Conservation (phyloP, 2,113 vertebrate genomes). For the Pterocles burchelli region DNA sequence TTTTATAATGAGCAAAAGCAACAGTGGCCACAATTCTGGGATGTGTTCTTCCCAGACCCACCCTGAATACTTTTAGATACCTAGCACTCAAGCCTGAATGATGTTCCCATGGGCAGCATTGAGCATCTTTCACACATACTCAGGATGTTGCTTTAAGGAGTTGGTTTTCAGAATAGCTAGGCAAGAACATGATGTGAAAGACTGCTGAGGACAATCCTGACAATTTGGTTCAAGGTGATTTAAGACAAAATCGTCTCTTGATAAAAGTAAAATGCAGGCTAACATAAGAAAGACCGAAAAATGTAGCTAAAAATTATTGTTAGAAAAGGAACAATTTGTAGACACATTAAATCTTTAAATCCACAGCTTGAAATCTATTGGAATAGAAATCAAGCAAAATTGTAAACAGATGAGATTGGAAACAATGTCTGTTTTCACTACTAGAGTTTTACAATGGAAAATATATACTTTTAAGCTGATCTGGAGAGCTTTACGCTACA, state of each 20-base stretch:
- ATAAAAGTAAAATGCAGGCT: neutral
- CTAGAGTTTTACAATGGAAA: neutral
- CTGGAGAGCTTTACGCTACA: conserved; percentile 32
- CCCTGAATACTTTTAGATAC: neutral
- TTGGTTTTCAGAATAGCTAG: neutral
- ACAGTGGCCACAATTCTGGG: neutral
- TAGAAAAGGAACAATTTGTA: neutral
- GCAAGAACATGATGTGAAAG: neutral
- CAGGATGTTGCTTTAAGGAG: neutral
- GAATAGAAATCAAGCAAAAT: neutral
- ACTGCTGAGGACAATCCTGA: neutral
- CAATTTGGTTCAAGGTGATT: neutral
- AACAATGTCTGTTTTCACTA: conserved; percentile 21
- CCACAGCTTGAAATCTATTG: conserved; percentile 7
- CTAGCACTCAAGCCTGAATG: neutral
- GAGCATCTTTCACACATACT: neutral
- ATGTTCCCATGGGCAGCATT: neutral
- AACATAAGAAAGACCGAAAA: neutral
- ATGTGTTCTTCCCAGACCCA: neutral
- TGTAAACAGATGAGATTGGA: conserved; percentile 33
- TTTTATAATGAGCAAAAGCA: neutral
- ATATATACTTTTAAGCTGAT: neutral
- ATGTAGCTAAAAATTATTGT: neutral
- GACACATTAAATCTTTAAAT: neutral
- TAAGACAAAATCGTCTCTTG: neutral